A percentile compares a stretch with the other conserved stretches of the same genome.
phyloP scores from a whole-genome alignment of 2,113 vertebrate genomes.

The Syrrhaptes paradoxus region DNA sequence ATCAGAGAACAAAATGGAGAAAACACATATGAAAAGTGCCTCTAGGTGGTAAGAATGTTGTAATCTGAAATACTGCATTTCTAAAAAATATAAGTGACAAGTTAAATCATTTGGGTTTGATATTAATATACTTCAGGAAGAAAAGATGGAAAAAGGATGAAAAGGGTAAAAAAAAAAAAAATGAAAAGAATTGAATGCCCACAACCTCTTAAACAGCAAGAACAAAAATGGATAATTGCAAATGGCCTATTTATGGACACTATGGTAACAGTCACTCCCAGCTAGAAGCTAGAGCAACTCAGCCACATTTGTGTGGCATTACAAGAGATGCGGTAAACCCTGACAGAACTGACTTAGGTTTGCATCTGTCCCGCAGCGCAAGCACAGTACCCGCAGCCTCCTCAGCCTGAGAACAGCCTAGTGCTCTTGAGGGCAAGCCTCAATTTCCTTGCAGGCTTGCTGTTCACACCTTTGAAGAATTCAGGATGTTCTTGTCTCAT shows the following conservation, averaged over 20 bases:
- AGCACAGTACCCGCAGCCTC: not conserved
- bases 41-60: not conserved
- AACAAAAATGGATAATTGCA: not conserved
- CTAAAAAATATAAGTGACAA: not conserved
- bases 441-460: not conserved
- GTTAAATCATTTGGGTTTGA: not conserved
- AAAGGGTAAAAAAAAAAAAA: not conserved
- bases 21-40: not conserved
- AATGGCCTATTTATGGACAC: not conserved
- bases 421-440: not conserved
- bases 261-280: not conserved
- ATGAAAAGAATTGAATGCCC: too few species aligned
- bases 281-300: not conserved
- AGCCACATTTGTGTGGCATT: not conserved
- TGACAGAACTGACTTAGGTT: not conserved
- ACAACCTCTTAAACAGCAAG: not conserved
- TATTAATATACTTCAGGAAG: not conserved
- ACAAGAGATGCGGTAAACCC: not conserved
- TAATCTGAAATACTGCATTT: not conserved
- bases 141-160: not conserved
- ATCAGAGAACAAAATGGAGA: not conserved
- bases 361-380: not conserved
- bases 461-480: not conserved
- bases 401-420: not conserved
- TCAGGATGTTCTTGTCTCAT: not conserved